Conservation (phyloP, 2,113 vertebrate genomes). For the Prionailurus bengalensis region DNA sequence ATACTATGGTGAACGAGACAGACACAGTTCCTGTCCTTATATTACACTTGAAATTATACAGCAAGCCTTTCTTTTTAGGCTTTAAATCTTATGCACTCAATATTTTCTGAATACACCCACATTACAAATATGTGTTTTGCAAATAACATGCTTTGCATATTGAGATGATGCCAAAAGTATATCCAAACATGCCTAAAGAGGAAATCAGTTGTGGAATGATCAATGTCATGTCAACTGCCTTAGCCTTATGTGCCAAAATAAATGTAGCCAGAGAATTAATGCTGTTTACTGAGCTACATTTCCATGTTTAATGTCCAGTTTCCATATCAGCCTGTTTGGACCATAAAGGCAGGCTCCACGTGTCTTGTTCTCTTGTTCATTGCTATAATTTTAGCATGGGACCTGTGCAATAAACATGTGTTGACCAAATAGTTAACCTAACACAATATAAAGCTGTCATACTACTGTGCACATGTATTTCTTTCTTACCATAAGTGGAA, state of each 20-base stretch:
- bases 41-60: slow-evolving; percentile 49
- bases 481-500: neutral
- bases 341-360: neutral
- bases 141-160: slow-evolving; percentile 25
- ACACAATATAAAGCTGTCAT: slow-evolving; percentile 9
- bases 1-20: neutral
- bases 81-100: neutral
- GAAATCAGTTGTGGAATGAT: neutral
- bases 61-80: slow-evolving; percentile 23
- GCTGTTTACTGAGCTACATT: neutral
- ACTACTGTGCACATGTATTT: neutral
- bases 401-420: slow-evolving; percentile 10
- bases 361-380: neutral
- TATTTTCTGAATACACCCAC: slow-evolving; percentile 18
- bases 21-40: neutral
- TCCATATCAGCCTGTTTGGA: neutral
- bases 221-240: neutral
- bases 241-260: neutral
- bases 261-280: neutral
- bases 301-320: neutral
- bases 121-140: slow-evolving; percentile 16
- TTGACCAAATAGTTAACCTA: slow-evolving; percentile 13
- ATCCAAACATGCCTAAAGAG: slow-evolving; percentile 34
- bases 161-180: slow-evolving; percentile 4
- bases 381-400: neutral